A percentile compares a stretch with the other conserved stretches of the same genome.
These are phyloP conservation scores for Trachelus troglodyta DNA, from an alignment of 2,888 invertebrate species.

Conservation along the genomic window DNA sequence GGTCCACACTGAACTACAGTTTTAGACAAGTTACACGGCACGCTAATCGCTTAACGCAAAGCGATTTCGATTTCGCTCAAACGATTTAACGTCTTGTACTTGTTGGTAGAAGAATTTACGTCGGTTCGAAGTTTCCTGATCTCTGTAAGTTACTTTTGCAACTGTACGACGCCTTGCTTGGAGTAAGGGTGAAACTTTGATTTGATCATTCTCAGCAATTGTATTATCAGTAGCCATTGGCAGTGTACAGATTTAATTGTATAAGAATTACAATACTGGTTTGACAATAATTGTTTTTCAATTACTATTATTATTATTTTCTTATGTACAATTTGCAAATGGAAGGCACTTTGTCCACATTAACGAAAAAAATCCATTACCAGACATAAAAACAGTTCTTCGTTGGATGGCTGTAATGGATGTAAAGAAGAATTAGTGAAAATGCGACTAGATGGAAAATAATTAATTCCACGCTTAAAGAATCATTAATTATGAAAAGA, in stretches of 20 bases:
- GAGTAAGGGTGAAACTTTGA: not conserved
- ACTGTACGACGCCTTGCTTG: not conserved
- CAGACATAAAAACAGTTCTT: not conserved
- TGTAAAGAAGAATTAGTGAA: not conserved
- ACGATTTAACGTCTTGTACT: not conserved
- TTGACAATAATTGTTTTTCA: not conserved
- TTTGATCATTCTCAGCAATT: too few relatives aligned
- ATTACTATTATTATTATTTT: not conserved
- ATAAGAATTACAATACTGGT: too few relatives aligned
- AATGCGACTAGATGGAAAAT: not conserved
- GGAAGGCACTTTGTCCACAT: not conserved
- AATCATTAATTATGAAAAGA: not conserved
- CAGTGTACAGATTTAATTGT: too few relatives aligned
- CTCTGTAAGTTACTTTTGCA: not conserved
- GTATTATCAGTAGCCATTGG: not conserved
- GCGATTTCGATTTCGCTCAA: not conserved
- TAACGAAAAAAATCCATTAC: not conserved
- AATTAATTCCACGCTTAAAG: not conserved
- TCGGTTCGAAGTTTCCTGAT: not conserved
- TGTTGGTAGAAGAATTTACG: not conserved
- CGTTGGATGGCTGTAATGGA: not conserved
- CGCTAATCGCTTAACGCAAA: not conserved
- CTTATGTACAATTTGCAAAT: not conserved
- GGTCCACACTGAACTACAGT: not conserved
- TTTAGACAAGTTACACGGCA: not conserved